A percentile compares a stretch with the other conserved stretches of the same genome.
Conservation (phyloP, 2,888 invertebrate species). For the Theodoxus fluviatilis region DNA sequence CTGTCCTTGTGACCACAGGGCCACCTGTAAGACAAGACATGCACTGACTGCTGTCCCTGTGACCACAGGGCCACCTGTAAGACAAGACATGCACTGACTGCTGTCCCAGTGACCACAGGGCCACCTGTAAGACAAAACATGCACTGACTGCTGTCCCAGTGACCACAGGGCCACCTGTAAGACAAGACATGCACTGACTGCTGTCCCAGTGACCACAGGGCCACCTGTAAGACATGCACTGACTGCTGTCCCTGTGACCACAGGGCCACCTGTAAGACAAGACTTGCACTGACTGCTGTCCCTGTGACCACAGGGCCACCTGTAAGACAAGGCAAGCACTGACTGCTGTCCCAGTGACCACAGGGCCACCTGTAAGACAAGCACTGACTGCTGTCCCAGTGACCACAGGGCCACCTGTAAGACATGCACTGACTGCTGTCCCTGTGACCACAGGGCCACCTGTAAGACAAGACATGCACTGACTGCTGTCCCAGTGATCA, state of each 20-base stretch:
- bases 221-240: slow-evolving; percentile 72
- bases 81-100: too few relatives aligned
- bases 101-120: slow-evolving; percentile 94
- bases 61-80: slow-evolving; percentile 84
- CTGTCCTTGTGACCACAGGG: slow-evolving; percentile 94
- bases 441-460: slow-evolving; percentile 91
- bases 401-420: slow-evolving; percentile 84
- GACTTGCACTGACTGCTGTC: too few relatives aligned
- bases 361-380: slow-evolving; percentile 76
- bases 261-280: slow-evolving; percentile 76
- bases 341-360: slow-evolving; percentile 94
- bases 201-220: slow-evolving; percentile 94
- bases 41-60: slow-evolving; percentile 90
- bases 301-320: slow-evolving; percentile 91
- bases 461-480: too few relatives aligned
- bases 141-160: slow-evolving; percentile 90
- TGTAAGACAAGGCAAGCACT: too few relatives aligned
- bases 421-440: too few relatives aligned
- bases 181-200: too few relatives aligned
- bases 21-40: slow-evolving; percentile 72
- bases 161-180: slow-evolving; percentile 84
- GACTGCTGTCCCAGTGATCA: slow-evolving; percentile 94
- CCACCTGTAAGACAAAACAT: slow-evolving; percentile 72
- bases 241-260: slow-evolving; percentile 94
- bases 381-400: slow-evolving; percentile 90